Conservation (phyloP, 2,113 vertebrate species). For the Pseudorasbora parva region DNA sequence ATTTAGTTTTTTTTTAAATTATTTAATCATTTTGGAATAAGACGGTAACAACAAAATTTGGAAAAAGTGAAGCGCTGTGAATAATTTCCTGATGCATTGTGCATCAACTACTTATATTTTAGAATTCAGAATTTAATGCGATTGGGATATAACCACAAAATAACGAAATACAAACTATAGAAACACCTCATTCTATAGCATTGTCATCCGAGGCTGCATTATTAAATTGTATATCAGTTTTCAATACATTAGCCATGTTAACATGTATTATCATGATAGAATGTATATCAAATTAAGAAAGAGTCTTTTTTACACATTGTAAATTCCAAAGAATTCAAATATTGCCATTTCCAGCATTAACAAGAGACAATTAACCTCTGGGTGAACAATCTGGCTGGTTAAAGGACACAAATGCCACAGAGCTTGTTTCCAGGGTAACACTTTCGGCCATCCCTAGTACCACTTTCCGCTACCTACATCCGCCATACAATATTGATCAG, state of each 20-base stretch:
- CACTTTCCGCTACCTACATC: conserved; percentile 22
- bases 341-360: conserved; percentile 30
- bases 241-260: not conserved
- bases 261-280: conserved; percentile 1
- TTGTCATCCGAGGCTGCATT: not conserved
- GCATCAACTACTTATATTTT: no score
- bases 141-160: conserved; percentile 6
- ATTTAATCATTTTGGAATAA: no score
- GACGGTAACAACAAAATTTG: no score
- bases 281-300: conserved; percentile 12
- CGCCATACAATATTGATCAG: conserved; percentile 41
- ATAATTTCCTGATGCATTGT: no score
- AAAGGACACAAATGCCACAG: conserved; percentile 12
- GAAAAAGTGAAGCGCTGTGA: no score
- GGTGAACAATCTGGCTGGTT: conserved; percentile 25
- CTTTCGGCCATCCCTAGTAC: conserved; percentile 7
- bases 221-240: not conserved
- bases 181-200: not conserved
- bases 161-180: not conserved
- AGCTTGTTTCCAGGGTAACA: conserved; percentile 45
- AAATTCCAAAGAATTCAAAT: conserved; percentile 11
- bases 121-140: not conserved
- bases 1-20: no score
- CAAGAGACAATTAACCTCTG: conserved; percentile 34
- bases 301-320: conserved; percentile 14